Evolutionary conservation across 1,140 invertebrate genomes (phyloP).

Genomic region (Coelopa frigida): DNA sequence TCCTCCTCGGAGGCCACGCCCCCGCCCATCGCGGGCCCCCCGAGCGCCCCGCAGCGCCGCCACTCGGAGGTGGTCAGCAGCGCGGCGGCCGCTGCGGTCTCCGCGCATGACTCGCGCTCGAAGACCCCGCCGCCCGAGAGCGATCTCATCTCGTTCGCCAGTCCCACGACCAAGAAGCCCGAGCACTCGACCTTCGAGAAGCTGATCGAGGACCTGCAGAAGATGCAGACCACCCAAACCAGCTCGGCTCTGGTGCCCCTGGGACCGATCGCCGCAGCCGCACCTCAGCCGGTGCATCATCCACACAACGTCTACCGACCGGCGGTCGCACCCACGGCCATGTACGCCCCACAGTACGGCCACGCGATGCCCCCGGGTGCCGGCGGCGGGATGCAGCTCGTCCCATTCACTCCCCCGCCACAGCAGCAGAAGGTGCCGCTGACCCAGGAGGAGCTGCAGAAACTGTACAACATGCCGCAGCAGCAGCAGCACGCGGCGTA

Average conservation of each 20-base stretch:
- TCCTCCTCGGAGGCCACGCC: background rate
- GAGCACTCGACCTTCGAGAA: conserved; percentile 48
- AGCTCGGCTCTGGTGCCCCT: conserved; percentile 33
- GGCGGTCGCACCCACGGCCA: conserved; percentile 5
- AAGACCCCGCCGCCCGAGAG: conserved; percentile 50
- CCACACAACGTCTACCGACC: conserved; percentile 4
- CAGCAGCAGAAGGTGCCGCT: conserved; percentile 30
- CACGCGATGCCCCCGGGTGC: conserved; percentile 5
- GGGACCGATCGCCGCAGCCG: conserved; percentile 26
- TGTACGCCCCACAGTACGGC: conserved; percentile 17
- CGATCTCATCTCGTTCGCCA: conserved; percentile 68
- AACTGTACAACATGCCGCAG: conserved; percentile 38
- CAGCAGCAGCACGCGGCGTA: conserved; percentile 17
- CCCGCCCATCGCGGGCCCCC: conserved; percentile 34
- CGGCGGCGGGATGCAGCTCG: conserved; percentile 27
- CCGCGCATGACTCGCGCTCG: conserved; percentile 23
- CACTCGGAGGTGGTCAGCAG: conserved; percentile 43
- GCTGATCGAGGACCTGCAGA: conserved; percentile 51
- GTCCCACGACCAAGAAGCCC: conserved; percentile 51
- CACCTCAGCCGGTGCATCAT: conserved; percentile 7
- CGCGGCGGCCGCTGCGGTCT: conserved; percentile 10
- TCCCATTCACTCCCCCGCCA: conserved; percentile 26
- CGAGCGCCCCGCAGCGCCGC: conserved; percentile 47
- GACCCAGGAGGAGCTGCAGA: conserved; percentile 33
- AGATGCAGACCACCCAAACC: conserved; percentile 34